These are phyloP conservation scores for Hymenochirus boettgeri DNA, from an alignment of 2,113 vertebrate genomes.

Conservation along the genomic window DNA sequence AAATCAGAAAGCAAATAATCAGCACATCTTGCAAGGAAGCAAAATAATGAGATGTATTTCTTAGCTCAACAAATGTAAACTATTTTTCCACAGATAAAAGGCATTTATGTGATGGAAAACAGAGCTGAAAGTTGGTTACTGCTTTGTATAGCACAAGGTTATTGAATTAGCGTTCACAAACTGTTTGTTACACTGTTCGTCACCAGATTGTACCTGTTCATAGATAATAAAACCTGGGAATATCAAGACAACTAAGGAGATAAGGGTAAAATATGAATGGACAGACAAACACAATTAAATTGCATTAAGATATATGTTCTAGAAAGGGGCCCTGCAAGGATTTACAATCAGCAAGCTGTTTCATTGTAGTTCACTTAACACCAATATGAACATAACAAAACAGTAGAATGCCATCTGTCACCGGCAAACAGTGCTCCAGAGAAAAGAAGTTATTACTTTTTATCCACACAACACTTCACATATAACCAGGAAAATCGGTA, in stretches of 20 bases:
- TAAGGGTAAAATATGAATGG: slow-evolving; percentile 22
- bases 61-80: slow-evolving; percentile 24
- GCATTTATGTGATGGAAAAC: slow-evolving; percentile 32
- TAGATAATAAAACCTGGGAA: slow-evolving; percentile 15
- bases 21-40: slow-evolving; percentile 37
- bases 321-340: neutral
- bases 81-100: slow-evolving; percentile 38
- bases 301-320: slow-evolving; percentile 20
- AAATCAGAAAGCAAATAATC: slow-evolving; percentile 33
- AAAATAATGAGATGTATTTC: slow-evolving; percentile 41
- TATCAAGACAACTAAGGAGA: slow-evolving; percentile 14
- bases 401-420: too few species aligned
- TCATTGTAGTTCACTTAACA: neutral
- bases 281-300: slow-evolving; percentile 15
- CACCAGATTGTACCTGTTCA: neutral
- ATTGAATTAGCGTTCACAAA: slow-evolving; percentile 21
- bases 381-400: neutral
- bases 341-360: neutral
- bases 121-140: slow-evolving; percentile 12
- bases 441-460: too few species aligned
- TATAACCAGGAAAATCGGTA: too few species aligned
- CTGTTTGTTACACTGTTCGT: slow-evolving; percentile 31
- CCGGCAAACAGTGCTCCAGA: too few species aligned
- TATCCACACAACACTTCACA: too few species aligned
- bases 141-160: slow-evolving; percentile 19